Conservation (phyloP, 2,797 vertebrate species). For the Tamandua tetradactyla region DNA sequence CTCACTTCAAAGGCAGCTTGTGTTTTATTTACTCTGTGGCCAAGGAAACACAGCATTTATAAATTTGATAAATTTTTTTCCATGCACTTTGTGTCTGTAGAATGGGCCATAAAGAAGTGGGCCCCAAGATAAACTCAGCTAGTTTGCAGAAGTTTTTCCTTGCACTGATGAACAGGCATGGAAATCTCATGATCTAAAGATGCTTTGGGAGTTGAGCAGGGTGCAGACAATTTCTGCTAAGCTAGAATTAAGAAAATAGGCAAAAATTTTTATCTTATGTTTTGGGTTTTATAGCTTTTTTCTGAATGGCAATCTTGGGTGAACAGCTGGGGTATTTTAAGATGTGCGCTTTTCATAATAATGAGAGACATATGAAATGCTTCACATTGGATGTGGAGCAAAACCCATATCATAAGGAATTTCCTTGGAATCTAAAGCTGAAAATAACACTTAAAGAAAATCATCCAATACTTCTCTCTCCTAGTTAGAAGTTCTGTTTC, state of each 20-base stretch:
- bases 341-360: constrained; percentile 73
- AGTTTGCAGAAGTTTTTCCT: constrained; percentile 76
- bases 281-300: constrained; percentile 78
- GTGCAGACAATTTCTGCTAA: constrained; percentile 62
- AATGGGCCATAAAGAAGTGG: constrained; percentile 62
- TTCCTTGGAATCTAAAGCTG: constrained; percentile 57
- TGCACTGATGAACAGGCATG: constrained; percentile 65
- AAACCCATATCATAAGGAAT: constrained; percentile 67
- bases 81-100: constrained; percentile 22
- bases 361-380: constrained; percentile 57
- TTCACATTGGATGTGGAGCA: constrained; percentile 67
- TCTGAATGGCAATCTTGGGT: constrained; percentile 76
- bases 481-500: background rate
- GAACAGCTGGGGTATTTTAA: constrained; percentile 75
- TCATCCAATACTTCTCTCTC: background rate
- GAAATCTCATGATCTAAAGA: constrained; percentile 67
- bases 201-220: constrained; percentile 61
- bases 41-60: constrained; percentile 64
- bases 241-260: constrained; percentile 73
- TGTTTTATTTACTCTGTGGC: background rate
- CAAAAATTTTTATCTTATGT: constrained; percentile 75
- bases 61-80: constrained; percentile 3
- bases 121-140: constrained; percentile 50
- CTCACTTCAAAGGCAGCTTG: background rate
- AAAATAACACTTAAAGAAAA: background rate